Evolutionary conservation across 2,113 vertebrate genomes (phyloP), one percentile per base, ranked within the genome.

Genomic region (Seriola aureovittata): DNA sequence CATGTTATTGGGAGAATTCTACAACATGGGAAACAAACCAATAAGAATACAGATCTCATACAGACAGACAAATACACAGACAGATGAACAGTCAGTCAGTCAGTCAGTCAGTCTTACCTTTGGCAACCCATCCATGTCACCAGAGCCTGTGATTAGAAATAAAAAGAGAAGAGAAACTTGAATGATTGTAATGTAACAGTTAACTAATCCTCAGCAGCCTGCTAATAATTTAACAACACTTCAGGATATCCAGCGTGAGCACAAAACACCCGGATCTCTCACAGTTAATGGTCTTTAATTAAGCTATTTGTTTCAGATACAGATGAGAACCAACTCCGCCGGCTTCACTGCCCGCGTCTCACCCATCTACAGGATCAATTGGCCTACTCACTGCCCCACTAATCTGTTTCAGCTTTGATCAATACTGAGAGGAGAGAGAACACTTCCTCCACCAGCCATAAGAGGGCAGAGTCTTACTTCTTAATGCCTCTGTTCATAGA

Each of bases 1-100:
- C 95, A 98, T 94, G 79, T 96, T 96, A 93, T 96, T 97, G 40
- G 97, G 97, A 85, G 97, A 98, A 93, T 96, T 97, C 97, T 98
- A 70, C 19, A 84, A 64, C 32, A 36, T 9, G 77, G 12, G 5
- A 64, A 84, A 69, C 4, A 29, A 63, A 75, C 25, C 10, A 32
- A 19, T 72, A 19, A 78, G 32, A 77, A 40, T 8, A 44, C 29
- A 65, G 25, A 19, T 14, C 2, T 48, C 4, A 32, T 17, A 54
- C 1, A 63, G 32, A 64, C 1, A 11, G 14, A 78, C 14, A 74
- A 2, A 62, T 6, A 14, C 4, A 70, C 0, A 29, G 17, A 78
- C 10, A 29, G 32, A 34, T 0, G 32, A 8, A 8, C 9, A 32
- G 23, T 21, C 40, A 16, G n/a, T 4, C 34, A 68, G 65, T 75